phyloP scores from a whole-genome alignment of 2,797 vertebrate species.

The Tinamus major region DNA sequence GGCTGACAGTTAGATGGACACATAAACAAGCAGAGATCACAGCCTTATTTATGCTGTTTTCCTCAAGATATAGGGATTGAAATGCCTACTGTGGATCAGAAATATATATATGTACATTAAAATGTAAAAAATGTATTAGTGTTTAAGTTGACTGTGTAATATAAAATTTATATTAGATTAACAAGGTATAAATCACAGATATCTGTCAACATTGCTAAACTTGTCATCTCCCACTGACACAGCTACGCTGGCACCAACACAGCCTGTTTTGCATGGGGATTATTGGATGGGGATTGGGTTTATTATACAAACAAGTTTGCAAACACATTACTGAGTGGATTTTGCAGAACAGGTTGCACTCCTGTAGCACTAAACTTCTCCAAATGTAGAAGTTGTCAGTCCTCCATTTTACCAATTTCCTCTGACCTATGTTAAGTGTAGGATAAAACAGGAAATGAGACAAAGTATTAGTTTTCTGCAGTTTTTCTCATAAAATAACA shows the following conservation, averaged over 20 bases:
- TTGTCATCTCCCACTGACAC: background rate
- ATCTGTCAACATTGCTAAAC: background rate
- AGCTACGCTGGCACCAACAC: background rate
- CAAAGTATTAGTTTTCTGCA: background rate
- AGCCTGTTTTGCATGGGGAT: background rate
- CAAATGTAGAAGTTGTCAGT: background rate
- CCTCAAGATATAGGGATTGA: background rate
- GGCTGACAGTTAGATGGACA: background rate
- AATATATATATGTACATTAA: background rate
- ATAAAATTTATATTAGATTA: background rate
- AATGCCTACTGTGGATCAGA: background rate
- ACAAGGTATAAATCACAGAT: background rate
- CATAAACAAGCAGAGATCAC: background rate
- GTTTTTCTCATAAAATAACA: background rate
- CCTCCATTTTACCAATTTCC: conserved; percentile 7
- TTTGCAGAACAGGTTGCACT: background rate
- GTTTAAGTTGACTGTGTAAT: background rate
- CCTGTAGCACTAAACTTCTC: background rate
- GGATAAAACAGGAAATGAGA: background rate
- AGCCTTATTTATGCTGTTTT: background rate
- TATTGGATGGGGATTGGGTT: background rate
- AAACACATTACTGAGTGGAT: background rate
- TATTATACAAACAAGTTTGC: background rate
- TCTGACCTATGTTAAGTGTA: background rate
- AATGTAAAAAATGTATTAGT: background rate